These are phyloP conservation scores for Gambusia yucatana DNA, from an alignment of 2,797 vertebrate species.

Conservation along the genomic window DNA sequence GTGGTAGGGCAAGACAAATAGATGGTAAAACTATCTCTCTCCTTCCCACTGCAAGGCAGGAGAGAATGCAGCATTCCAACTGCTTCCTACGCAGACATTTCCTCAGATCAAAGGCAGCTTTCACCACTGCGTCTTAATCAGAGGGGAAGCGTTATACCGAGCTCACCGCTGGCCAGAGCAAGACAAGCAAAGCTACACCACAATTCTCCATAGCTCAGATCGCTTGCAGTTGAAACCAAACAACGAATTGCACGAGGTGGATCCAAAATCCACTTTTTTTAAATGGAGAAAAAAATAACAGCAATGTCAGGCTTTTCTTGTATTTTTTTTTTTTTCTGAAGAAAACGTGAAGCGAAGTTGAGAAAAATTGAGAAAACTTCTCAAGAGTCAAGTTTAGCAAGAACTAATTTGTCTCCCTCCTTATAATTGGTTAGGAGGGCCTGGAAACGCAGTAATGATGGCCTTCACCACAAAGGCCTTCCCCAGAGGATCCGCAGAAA, in stretches of 20 bases:
- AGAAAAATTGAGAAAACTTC: slow-evolving; percentile 67
- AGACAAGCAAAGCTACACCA: slow-evolving; percentile 54
- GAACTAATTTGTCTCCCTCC: slow-evolving; percentile 69
- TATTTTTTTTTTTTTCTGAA: slow-evolving; percentile 32
- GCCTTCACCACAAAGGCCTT: slow-evolving; percentile 78
- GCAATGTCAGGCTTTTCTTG: slow-evolving; percentile 23
- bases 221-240: slow-evolving; percentile 41
- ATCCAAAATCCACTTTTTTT: slow-evolving; percentile 30
- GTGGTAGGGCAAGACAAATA: slow-evolving; percentile 58
- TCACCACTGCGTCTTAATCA: slow-evolving; percentile 80
- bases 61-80: slow-evolving; percentile 72
- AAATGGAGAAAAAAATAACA: slow-evolving; percentile 12
- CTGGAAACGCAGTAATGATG: slow-evolving; percentile 77
- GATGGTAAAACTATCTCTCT: slow-evolving; percentile 70
- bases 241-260: slow-evolving; percentile 38
- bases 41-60: slow-evolving; percentile 68
- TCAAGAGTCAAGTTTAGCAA: slow-evolving; percentile 62
- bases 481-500: slow-evolving; percentile 73
- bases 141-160: slow-evolving; percentile 62
- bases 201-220: slow-evolving; percentile 42
- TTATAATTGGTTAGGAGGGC: slow-evolving; percentile 79
- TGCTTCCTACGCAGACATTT: slow-evolving; percentile 79
- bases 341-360: slow-evolving; percentile 63
- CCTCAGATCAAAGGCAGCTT: slow-evolving; percentile 83
- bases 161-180: slow-evolving; percentile 62